Percentiles rank a stretch among this genome's conserved stretches.
Conservation (phyloP, 2,797 vertebrate species). For the Spheniscus humboldti region DNA sequence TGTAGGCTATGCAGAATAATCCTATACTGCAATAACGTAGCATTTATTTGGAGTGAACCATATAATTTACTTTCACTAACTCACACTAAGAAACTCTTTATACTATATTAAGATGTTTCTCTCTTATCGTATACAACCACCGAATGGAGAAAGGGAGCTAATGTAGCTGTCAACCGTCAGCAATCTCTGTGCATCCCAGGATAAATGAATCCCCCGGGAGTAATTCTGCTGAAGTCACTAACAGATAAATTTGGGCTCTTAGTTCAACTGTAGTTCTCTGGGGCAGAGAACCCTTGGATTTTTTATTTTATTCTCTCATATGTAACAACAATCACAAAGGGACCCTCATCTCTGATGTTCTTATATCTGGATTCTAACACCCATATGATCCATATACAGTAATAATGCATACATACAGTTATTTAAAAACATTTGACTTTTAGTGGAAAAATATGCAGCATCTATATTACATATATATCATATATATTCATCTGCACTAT, state of each 20-base stretch:
- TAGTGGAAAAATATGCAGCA: not conserved
- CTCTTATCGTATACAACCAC: not conserved
- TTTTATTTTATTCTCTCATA: not conserved
- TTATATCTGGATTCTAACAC: not conserved
- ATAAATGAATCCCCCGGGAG: conserved; percentile 46
- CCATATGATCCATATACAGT: not conserved
- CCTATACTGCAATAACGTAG: not conserved
- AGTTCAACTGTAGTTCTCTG: conserved; percentile 33
- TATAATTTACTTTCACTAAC: not conserved
- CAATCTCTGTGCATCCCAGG: conserved; percentile 18
- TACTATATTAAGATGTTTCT: not conserved
- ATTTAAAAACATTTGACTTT: not conserved
- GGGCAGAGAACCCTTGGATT: not conserved
- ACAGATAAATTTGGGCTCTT: conserved; percentile 37
- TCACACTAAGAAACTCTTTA: not conserved
- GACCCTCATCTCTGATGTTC: not conserved
- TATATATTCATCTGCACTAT: not conserved
- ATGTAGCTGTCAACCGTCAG: conserved; percentile 36
- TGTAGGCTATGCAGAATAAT: not conserved
- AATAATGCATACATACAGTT: not conserved
- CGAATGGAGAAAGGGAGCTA: not conserved
- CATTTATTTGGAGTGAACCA: not conserved
- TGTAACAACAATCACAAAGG: not conserved
- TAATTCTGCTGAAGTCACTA: conserved; percentile 60
- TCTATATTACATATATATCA: not conserved